phyloP scores from a whole-genome alignment of 2,113 vertebrate species.

The Indicator maculatus region DNA sequence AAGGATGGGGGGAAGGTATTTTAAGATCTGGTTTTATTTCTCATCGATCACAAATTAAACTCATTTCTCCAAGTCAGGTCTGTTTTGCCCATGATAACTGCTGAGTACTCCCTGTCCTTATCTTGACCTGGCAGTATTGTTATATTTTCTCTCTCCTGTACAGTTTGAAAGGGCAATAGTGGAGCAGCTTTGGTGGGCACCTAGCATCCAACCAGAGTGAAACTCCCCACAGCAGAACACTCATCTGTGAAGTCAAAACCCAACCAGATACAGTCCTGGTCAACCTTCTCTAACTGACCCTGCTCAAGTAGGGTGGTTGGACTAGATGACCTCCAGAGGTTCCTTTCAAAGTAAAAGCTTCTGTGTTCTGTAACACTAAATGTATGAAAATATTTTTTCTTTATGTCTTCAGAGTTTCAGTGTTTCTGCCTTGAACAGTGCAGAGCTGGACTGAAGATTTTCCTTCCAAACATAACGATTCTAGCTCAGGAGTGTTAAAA shows the following conservation, averaged over 20 bases:
- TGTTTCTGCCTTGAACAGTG: not conserved
- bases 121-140: not conserved
- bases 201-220: not conserved
- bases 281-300: not conserved
- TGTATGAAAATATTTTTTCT: not conserved
- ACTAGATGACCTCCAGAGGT: not conserved
- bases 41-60: not conserved
- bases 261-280: rapidly evolving
- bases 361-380: not conserved
- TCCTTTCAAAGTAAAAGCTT: not conserved
- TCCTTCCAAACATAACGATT: not conserved
- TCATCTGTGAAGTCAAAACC: not conserved
- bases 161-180: not conserved
- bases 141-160: not conserved
- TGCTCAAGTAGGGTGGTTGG: not conserved
- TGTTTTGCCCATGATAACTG: not conserved
- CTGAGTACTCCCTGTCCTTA: not conserved
- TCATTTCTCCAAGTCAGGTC: not conserved
- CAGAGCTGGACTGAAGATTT: not conserved
- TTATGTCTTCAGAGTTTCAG: not conserved
- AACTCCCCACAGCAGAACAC: not conserved
- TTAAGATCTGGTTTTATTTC: not conserved
- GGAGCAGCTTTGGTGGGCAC: not conserved
- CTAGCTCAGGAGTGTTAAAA: not conserved
- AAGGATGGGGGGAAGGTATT: not conserved